These are phyloP conservation scores for Ceratoteleas bidentatus DNA, from an alignment of 1,140 invertebrate species.

Conservation along the genomic window DNA sequence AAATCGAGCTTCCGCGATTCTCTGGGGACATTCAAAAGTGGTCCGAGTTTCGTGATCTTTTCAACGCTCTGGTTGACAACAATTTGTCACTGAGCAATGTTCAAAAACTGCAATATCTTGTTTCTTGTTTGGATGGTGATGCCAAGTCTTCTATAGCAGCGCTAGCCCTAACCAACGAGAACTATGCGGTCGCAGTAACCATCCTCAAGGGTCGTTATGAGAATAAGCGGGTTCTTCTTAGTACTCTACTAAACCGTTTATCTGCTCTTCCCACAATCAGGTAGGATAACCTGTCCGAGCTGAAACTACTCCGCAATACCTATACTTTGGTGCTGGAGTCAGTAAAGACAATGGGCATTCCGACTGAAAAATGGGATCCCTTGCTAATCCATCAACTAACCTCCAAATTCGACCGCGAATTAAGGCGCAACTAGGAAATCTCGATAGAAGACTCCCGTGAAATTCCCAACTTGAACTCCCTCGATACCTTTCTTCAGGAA, in stretches of 20 bases:
- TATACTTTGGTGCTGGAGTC: too few species aligned
- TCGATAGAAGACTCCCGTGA: too few species aligned
- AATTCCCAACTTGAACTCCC: too few species aligned
- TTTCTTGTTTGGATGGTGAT: not conserved
- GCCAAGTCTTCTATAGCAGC: not conserved
- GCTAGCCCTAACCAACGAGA: not conserved
- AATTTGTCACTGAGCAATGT: not conserved
- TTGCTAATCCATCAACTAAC: too few species aligned
- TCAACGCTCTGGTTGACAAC: not conserved
- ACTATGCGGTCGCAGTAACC: not conserved
- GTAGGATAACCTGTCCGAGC: too few species aligned
- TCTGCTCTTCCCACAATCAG: too few species aligned
- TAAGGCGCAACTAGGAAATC: too few species aligned
- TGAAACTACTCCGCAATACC: too few species aligned
- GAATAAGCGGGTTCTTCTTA: not conserved
- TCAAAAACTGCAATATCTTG: not conserved
- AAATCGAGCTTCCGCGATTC: not conserved
- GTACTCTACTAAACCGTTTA: not conserved
- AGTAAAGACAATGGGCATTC: too few species aligned
- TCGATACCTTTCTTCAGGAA: too few species aligned
- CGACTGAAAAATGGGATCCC: too few species aligned
- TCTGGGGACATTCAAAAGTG: not conserved
- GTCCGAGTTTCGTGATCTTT: not conserved
- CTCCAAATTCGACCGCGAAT: too few species aligned
- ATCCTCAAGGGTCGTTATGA: not conserved